A percentile compares a stretch with the other conserved stretches of the same genome.
Evolutionary conservation across 2,797 vertebrate species (phyloP).

Genomic region (Falco rusticolus): DNA sequence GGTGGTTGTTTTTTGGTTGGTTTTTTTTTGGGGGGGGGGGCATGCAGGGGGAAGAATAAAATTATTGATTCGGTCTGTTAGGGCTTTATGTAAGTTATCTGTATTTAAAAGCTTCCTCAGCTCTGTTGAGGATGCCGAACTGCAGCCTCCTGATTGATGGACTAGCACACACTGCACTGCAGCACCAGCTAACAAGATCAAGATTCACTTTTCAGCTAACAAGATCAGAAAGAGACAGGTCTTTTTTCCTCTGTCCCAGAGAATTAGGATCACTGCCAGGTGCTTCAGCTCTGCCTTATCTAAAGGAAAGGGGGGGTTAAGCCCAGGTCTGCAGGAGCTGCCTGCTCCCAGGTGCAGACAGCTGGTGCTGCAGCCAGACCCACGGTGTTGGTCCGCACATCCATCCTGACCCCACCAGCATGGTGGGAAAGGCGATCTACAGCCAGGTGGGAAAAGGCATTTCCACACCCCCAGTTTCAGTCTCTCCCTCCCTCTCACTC

Average conservation of each 20-base stretch:
- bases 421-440: background rate
- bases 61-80: fast-evolving
- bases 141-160: background rate
- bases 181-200: background rate
- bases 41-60: too few species aligned
- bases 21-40: too few species aligned
- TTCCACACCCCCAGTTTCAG: fast-evolving
- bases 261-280: background rate
- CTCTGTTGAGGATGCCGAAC: background rate
- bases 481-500: background rate
- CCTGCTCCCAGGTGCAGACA: background rate
- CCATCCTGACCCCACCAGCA: background rate
- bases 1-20: too few species aligned
- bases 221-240: background rate
- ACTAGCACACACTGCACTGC: background rate
- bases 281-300: background rate
- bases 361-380: background rate
- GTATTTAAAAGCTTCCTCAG: background rate
- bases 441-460: background rate
- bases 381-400: fast-evolving
- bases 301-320: background rate
- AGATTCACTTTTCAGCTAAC: background rate
- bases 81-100: background rate
- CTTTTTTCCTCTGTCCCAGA: background rate
- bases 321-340: background rate